Base-by-base conservation (phyloP, 2,113 vertebrate species). In the Verasper variegatus region DNA sequence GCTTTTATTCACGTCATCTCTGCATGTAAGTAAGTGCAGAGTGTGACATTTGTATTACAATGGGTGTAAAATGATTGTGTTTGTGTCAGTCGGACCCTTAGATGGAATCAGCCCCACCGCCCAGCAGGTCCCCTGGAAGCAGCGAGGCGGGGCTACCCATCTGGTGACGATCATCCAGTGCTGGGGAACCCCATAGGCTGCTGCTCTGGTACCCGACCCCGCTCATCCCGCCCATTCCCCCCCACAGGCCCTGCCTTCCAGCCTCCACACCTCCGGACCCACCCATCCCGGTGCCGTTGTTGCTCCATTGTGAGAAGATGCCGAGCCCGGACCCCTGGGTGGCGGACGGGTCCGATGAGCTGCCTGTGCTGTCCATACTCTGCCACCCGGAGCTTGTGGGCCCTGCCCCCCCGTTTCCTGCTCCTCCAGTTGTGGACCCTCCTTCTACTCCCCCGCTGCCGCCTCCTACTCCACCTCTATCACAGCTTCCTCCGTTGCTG, bases 91-190 rank as follows among this genome's bases (percentile, higher is more conserved):
- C 62, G 68, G 68, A 42, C 67, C 68, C 62, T 99, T 95, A 99
- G 93, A 98, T 98, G 90, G 97, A 98, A 96, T 99, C 98, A 74
- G 94, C 94, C 86, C 97, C 97, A 93, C 97, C 97, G 86, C 98
- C 98, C 83, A 99, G 95, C 94, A 99, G 96, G 96, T 99, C 98
- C 92, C 96, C 98, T 92, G 98, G 97, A 95, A 98, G 95, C 95
- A 99, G 95, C 57, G 98, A 96, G 93, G 98, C 97, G 75, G 97
- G 98, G 92, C 97, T 99, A 92, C 96, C 97, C 97, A 99, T 98
- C 93, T 97, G 96, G 91, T 99, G 97, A 82, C 96, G 95, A 90
- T 99, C 97, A 83, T 99, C 98, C 88, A 98, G 93, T 0, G 95
- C 93, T 0, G 97, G 96, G 84, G 98, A 96, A 55, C 95, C 97